Evolutionary conservation across 2,888 invertebrate genomes (phyloP).

Genomic region (Lacanobia wlatinum): DNA sequence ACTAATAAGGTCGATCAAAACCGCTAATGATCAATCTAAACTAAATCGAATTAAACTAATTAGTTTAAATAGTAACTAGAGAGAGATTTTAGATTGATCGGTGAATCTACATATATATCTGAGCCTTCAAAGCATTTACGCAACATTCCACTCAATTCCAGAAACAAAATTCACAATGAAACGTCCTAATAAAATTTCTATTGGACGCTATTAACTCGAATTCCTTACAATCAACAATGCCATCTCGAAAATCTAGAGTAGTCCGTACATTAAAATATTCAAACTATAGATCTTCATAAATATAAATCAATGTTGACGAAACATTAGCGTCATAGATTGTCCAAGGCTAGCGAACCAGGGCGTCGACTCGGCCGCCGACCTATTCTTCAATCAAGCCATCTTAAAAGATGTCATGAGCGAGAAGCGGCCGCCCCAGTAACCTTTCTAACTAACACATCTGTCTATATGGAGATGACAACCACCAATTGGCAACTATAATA

Average conservation of each 20-base stretch:
- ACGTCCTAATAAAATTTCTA: constrained; percentile 35
- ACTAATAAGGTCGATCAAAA: neutral
- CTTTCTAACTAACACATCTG: constrained; percentile 75
- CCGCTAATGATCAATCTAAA: neutral
- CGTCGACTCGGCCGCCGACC: constrained; percentile 49
- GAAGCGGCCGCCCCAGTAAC: constrained; percentile 76
- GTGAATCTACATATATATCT: neutral
- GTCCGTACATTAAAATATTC: constrained; percentile 50
- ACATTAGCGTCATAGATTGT: constrained; percentile 50
- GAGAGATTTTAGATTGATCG: no score
- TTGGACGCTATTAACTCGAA: constrained; percentile 43
- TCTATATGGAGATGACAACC: constrained; percentile 83
- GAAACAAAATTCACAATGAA: constrained; percentile 22
- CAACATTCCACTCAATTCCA: neutral
- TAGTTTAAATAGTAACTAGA: no score
- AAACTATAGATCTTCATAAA: constrained; percentile 48
- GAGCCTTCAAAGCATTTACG: neutral
- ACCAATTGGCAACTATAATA: constrained; percentile 80
- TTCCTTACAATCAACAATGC: constrained; percentile 46
- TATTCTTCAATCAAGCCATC: constrained; percentile 46
- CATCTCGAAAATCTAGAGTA: constrained; percentile 25
- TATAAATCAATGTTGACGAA: constrained; percentile 58
- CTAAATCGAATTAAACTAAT: neutral
- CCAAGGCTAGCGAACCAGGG: constrained; percentile 68
- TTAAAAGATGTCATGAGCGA: constrained; percentile 63